Percentiles rank a stretch among this genome's conserved stretches.
Conservation (phyloP, 2,797 vertebrate genomes). For the Sebastolobus alascanus region DNA sequence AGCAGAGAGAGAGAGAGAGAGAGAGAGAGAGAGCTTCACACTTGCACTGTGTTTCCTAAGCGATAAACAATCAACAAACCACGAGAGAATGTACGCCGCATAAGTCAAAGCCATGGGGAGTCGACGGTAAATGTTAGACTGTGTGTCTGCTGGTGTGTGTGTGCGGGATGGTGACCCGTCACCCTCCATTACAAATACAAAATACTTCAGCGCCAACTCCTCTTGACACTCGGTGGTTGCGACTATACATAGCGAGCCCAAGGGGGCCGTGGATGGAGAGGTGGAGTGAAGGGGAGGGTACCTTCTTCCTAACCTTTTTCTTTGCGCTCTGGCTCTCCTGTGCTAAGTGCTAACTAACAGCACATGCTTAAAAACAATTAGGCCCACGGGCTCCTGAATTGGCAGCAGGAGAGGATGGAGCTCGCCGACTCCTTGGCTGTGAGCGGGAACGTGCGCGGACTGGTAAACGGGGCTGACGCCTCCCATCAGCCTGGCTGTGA, state of each 20-base stretch:
- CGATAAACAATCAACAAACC: conserved; percentile 69
- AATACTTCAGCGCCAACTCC: conserved; percentile 14
- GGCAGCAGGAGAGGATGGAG: conserved; percentile 41
- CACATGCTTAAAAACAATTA: conserved; percentile 56
- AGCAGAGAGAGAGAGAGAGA: conserved; percentile 12
- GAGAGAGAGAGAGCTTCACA: conserved; percentile 38
- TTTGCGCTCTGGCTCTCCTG: conserved; percentile 20
- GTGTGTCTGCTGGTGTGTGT: conserved; percentile 17
- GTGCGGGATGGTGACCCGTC: conserved; percentile 28
- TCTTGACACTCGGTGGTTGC: conserved; percentile 20
- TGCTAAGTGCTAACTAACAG: conserved; percentile 47
- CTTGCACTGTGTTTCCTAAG: conserved; percentile 66
- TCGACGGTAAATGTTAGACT: conserved; percentile 46
- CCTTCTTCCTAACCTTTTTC: conserved; percentile 19
- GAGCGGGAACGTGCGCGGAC: conserved; percentile 58
- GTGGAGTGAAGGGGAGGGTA: neutral
- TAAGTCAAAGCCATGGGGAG: conserved; percentile 58
- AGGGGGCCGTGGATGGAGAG: neutral
- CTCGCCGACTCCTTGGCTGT: conserved; percentile 36
- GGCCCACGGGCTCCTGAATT: conserved; percentile 25
- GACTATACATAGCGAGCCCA: neutral
- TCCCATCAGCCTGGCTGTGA: conserved; percentile 52
- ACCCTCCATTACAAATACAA: conserved; percentile 27
- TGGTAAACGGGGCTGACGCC: conserved; percentile 45
- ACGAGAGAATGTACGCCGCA: conserved; percentile 44